A percentile compares a stretch with the other conserved stretches of the same genome.
Evolutionary conservation across 2,888 invertebrate species (phyloP).

Genomic region (Noctua pronuba): DNA sequence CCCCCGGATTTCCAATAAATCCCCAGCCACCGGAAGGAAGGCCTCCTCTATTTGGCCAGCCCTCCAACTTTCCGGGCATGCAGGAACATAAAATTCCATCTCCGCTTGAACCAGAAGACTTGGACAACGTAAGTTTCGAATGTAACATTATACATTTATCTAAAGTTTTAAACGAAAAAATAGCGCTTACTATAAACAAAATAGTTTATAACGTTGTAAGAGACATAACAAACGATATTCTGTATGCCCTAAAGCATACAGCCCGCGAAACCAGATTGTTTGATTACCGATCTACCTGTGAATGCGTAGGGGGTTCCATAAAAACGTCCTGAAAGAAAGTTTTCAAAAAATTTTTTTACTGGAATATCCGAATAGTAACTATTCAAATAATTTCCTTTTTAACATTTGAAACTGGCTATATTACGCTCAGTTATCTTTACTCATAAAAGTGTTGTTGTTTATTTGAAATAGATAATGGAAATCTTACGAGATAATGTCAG

Average conservation of each 20-base stretch:
- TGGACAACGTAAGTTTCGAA: constrained; percentile 48
- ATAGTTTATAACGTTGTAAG: constrained; percentile 1
- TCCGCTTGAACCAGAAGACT: background rate
- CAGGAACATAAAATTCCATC: constrained; percentile 18
- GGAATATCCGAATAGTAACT: background rate
- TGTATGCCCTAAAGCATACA: background rate
- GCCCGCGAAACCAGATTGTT: background rate
- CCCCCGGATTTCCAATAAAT: background rate
- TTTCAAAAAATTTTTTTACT: background rate
- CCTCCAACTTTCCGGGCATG: background rate
- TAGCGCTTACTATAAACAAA: background rate
- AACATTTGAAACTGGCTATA: background rate
- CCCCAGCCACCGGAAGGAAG: background rate
- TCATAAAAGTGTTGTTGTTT: background rate
- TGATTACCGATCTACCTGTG: background rate
- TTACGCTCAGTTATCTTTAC: background rate
- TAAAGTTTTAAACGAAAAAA: background rate
- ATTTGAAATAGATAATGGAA: background rate
- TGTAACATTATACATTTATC: constrained; percentile 15
- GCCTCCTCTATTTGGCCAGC: background rate
- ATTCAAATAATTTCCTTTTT: background rate
- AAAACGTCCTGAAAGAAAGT: background rate
- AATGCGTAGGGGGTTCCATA: background rate
- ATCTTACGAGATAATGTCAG: background rate
- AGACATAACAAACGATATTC: background rate